Conservation (phyloP, 2,113 vertebrate genomes). For the Amazona vittata region DNA sequence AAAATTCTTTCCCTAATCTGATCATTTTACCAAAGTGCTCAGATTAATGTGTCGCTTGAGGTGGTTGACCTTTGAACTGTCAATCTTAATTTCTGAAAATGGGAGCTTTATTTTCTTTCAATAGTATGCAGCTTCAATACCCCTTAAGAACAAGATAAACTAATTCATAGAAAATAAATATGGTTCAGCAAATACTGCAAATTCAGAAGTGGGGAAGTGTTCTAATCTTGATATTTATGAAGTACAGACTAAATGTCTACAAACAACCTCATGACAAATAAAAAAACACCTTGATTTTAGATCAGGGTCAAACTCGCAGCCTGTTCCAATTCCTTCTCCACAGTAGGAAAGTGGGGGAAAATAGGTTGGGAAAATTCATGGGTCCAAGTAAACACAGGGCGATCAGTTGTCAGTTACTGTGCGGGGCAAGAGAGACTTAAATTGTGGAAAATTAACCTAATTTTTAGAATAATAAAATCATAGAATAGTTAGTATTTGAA, state of each 20-base stretch:
- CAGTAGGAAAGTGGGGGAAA: background rate
- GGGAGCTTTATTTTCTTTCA: background rate
- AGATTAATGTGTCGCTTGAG: background rate
- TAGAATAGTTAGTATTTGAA: background rate
- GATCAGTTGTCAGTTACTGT: background rate
- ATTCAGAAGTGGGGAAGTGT: background rate
- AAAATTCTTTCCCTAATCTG: background rate
- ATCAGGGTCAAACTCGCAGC: background rate
- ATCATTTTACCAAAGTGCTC: background rate
- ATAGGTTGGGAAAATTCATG: background rate
- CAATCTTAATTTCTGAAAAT: background rate
- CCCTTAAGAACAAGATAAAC: background rate
- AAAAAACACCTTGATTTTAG: background rate
- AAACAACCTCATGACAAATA: background rate
- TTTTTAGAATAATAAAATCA: background rate
- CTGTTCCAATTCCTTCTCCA: background rate
- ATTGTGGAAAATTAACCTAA: background rate
- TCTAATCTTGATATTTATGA: background rate
- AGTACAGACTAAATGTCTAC: background rate
- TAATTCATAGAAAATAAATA: background rate
- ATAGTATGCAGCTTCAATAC: background rate
- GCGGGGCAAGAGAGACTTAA: background rate
- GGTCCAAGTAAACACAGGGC: background rate
- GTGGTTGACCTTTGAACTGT: background rate
- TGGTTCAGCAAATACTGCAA: background rate